A percentile compares a stretch with the other conserved stretches of the same genome.
These are phyloP conservation scores for Protobothrops flavoviridis DNA, from an alignment of 2,113 vertebrate genomes.

Conservation along the genomic window DNA sequence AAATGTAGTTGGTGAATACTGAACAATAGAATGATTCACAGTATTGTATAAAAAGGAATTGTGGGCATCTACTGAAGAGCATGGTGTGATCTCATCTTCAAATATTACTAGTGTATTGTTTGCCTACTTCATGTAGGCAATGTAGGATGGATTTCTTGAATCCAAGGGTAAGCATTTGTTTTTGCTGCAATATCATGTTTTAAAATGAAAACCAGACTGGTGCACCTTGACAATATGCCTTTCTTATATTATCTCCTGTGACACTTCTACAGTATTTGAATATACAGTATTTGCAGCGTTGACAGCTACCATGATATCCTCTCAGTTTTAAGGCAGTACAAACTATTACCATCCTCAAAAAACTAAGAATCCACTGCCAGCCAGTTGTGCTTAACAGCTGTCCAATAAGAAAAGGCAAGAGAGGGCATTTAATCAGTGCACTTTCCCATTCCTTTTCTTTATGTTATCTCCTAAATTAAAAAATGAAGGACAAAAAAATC, in stretches of 20 bases:
- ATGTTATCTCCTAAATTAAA: no score
- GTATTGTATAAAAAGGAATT: slow-evolving; percentile 36
- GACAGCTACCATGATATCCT: not conserved
- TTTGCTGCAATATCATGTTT: not conserved
- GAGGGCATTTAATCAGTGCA: no score
- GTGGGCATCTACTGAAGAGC: slow-evolving; percentile 30
- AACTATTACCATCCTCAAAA: not conserved
- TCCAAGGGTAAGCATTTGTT: not conserved
- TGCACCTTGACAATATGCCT: not conserved
- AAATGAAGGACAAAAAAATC: no score
- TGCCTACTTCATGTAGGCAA: slow-evolving; percentile 34
- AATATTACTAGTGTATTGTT: slow-evolving; percentile 42
- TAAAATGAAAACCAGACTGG: not conserved
- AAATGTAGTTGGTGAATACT: slow-evolving; percentile 45
- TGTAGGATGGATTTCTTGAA: slow-evolving; percentile 20
- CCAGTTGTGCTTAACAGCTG: not conserved
- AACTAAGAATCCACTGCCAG: not conserved
- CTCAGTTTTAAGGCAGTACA: not conserved
- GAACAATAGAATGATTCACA: slow-evolving; percentile 51
- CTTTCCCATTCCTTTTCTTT: no score
- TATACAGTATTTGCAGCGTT: no score
- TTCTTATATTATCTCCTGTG: not conserved
- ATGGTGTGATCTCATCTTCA: slow-evolving; percentile 49
- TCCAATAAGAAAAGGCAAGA: not conserved
- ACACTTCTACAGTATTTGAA: not conserved